Percentiles rank a stretch among this genome's conserved stretches.
Evolutionary conservation across 2,797 vertebrate species (phyloP).

Genomic region (Serranus cabrilla): DNA sequence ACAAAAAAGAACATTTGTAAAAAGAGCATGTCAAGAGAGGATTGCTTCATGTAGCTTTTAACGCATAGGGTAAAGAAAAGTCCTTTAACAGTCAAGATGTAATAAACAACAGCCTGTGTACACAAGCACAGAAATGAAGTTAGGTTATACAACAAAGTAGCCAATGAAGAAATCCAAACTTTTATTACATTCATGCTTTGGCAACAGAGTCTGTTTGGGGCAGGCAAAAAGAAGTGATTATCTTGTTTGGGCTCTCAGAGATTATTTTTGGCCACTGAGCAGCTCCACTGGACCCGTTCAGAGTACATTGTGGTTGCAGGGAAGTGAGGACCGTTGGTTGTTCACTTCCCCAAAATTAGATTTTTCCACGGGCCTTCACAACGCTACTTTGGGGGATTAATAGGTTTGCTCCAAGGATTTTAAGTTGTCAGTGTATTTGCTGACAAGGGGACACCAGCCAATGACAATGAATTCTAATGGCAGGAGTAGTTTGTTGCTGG

Average conservation of each 20-base stretch:
- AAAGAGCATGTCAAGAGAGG: neutral
- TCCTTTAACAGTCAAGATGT: neutral
- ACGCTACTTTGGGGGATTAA: constrained; percentile 23
- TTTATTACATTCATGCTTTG: constrained; percentile 46
- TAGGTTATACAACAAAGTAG: constrained; percentile 6
- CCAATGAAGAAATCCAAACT: constrained; percentile 15
- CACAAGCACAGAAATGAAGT: constrained; percentile 12
- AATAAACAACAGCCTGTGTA: neutral
- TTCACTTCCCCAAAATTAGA: constrained; percentile 22
- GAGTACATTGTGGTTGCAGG: constrained; percentile 35
- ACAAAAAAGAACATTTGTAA: too few species aligned
- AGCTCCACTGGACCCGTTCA: constrained; percentile 38
- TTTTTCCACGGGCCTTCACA: constrained; percentile 53
- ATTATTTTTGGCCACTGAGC: constrained; percentile 55
- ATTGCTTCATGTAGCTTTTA: neutral
- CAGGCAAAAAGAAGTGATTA: constrained; percentile 56
- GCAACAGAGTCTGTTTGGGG: constrained; percentile 35
- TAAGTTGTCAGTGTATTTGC: constrained; percentile 18
- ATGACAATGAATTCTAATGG: neutral
- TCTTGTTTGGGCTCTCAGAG: constrained; percentile 52
- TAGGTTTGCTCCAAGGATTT: constrained; percentile 17
- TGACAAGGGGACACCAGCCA: constrained; percentile 19
- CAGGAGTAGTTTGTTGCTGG: constrained; percentile 8
- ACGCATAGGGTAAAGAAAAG: neutral
- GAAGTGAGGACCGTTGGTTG: constrained; percentile 19